Evolutionary conservation across 2,113 vertebrate species (phyloP).

Genomic region (Myrmophylax atrothorax): DNA sequence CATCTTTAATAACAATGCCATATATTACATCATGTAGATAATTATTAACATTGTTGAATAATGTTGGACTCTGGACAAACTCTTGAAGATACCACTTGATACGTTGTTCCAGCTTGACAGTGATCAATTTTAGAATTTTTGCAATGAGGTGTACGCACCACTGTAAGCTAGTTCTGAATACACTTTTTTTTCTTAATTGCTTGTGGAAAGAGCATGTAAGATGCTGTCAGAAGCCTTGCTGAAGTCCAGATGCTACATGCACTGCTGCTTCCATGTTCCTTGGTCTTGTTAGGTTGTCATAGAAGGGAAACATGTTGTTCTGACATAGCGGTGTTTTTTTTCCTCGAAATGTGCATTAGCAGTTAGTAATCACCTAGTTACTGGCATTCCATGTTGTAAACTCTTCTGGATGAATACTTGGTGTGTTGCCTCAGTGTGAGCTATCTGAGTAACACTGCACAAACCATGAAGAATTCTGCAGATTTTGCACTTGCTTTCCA

Average conservation of each 20-base stretch:
- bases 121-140: neutral
- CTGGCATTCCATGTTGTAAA: neutral
- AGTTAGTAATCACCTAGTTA: conserved; percentile 15
- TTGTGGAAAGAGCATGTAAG: neutral
- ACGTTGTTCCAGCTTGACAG: neutral
- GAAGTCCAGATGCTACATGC: neutral
- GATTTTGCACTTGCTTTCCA: neutral
- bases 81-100: neutral
- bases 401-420: neutral
- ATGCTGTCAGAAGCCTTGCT: conserved; percentile 3
- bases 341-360: neutral
- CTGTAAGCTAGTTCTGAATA: neutral
- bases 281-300: conserved; percentile 1
- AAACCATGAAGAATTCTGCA: neutral
- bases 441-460: neutral
- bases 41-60: neutral
- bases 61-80: neutral
- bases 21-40: neutral
- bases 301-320: neutral
- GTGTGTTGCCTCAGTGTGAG: neutral
- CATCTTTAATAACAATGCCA: neutral
- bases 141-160: neutral
- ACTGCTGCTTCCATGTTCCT: neutral
- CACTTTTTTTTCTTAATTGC: neutral
- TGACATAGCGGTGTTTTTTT: neutral